Evolutionary conservation across 2,888 invertebrate genomes (phyloP).

Genomic region (Pomacea canaliculata): DNA sequence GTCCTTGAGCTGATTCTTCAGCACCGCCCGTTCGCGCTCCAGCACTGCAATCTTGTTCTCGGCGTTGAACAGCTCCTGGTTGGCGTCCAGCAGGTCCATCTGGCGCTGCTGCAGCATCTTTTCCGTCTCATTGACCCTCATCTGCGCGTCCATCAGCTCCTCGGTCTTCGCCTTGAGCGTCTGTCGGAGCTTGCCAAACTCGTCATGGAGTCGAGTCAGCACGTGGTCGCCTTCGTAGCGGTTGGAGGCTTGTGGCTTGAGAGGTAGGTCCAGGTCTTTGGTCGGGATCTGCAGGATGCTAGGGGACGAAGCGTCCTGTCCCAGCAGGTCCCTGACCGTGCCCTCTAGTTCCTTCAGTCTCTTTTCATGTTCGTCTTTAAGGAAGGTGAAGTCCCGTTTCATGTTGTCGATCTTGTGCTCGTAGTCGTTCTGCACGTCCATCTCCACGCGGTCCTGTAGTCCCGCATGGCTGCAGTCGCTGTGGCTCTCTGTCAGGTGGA

Average conservation of each 20-base stretch:
- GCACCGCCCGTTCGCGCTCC: slow-evolving; percentile 50
- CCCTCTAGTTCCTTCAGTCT: slow-evolving; percentile 36
- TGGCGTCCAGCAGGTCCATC: slow-evolving; percentile 43
- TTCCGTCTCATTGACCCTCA: slow-evolving; percentile 51
- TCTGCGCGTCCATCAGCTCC: slow-evolving; percentile 43
- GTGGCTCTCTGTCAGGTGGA: slow-evolving; percentile 27
- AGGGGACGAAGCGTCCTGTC: background rate
- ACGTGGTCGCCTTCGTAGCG: slow-evolving; percentile 4
- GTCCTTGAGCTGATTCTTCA: slow-evolving; percentile 57
- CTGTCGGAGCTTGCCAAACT: slow-evolving; percentile 47
- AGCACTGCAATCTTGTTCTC: slow-evolving; percentile 47
- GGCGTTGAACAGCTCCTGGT: slow-evolving; percentile 44
- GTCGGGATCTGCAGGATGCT: background rate
- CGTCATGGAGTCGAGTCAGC: slow-evolving; percentile 40
- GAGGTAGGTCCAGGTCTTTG: background rate
- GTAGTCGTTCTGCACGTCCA: slow-evolving; percentile 32
- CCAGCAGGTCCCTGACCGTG: slow-evolving; percentile 23
- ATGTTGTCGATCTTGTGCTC: slow-evolving; percentile 33
- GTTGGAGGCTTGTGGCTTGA: background rate
- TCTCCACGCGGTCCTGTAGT: background rate
- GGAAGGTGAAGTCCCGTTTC: slow-evolving; percentile 32
- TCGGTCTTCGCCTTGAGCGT: slow-evolving; percentile 43
- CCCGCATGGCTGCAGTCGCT: background rate
- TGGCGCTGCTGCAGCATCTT: slow-evolving; percentile 45
- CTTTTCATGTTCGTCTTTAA: slow-evolving; percentile 37